Evolutionary conservation across 2,113 vertebrate genomes (phyloP).

Genomic region (Sinocyclocheilus anophthalmus): DNA sequence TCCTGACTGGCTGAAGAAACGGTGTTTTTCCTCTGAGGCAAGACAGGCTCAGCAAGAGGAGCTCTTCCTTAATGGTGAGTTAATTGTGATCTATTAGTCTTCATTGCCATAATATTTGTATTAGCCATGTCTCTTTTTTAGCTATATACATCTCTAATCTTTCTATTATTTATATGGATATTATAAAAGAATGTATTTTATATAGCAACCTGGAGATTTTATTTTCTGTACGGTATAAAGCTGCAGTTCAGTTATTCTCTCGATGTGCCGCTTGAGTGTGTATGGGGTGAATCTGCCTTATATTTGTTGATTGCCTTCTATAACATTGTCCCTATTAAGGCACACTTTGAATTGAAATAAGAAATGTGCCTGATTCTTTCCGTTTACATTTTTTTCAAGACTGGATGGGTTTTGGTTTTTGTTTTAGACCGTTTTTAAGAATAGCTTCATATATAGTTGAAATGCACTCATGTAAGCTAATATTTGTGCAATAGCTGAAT

Average conservation of each 20-base stretch:
- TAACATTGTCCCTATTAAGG: background rate
- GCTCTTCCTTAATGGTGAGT: slow-evolving; percentile 85
- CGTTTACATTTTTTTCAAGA: background rate
- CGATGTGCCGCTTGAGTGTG: background rate
- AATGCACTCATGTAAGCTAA: background rate
- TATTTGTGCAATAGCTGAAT: background rate
- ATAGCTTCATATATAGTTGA: background rate
- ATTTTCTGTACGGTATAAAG: background rate
- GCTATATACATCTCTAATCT: background rate
- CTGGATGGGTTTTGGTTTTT: background rate
- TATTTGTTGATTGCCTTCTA: background rate
- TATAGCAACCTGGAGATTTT: background rate
- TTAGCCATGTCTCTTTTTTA: background rate
- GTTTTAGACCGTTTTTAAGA: background rate
- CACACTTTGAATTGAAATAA: background rate
- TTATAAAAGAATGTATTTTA: background rate
- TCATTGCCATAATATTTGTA: background rate
- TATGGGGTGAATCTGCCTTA: background rate
- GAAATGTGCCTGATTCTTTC: background rate
- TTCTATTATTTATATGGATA: background rate
- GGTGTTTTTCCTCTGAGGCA: slow-evolving; percentile 86
- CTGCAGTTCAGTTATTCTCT: background rate
- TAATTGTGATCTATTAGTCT: background rate
- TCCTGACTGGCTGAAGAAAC: slow-evolving; percentile 88
- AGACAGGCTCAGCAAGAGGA: slow-evolving; percentile 80